Evolutionary conservation across 2,888 invertebrate species (phyloP).

Genomic region (Andrena praecox): DNA sequence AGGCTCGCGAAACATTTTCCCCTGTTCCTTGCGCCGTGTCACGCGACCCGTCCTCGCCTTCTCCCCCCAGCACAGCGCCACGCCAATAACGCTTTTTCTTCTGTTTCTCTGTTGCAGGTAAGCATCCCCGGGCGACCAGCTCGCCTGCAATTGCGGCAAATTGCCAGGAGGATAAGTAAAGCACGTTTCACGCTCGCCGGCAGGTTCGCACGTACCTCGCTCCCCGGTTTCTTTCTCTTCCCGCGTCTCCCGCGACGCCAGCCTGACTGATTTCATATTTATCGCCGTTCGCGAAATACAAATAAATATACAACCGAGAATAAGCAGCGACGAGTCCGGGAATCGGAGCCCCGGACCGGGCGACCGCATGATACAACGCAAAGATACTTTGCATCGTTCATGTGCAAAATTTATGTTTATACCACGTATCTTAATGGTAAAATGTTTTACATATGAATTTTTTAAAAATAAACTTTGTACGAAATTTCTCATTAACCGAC

Average conservation of each 20-base stretch:
- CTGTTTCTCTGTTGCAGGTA: slow-evolving; percentile 56
- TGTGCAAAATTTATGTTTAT: too few species aligned
- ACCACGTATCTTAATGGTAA: too few species aligned
- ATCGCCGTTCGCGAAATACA: neutral
- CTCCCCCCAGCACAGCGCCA: neutral
- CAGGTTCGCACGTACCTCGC: slow-evolving; percentile 18
- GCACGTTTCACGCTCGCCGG: slow-evolving; percentile 7
- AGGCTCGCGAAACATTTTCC: neutral
- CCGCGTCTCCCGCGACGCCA: neutral
- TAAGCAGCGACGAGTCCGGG: too few species aligned
- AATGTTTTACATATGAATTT: too few species aligned
- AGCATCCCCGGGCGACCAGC: slow-evolving; percentile 39
- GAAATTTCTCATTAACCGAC: too few species aligned
- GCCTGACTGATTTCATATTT: neutral
- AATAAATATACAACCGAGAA: too few species aligned
- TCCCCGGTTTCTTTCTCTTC: neutral
- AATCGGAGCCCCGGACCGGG: neutral
- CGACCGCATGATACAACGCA: neutral
- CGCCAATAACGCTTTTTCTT: slow-evolving; percentile 28
- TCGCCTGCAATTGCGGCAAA: slow-evolving; percentile 44
- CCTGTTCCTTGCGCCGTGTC: neutral
- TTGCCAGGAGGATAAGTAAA: slow-evolving; percentile 46
- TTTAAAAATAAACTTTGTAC: too few species aligned
- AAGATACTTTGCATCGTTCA: too few species aligned
- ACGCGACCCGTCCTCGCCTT: slow-evolving; percentile 24